Conservation (phyloP, 1,140 invertebrate species). For the Halotydeus destructor region DNA sequence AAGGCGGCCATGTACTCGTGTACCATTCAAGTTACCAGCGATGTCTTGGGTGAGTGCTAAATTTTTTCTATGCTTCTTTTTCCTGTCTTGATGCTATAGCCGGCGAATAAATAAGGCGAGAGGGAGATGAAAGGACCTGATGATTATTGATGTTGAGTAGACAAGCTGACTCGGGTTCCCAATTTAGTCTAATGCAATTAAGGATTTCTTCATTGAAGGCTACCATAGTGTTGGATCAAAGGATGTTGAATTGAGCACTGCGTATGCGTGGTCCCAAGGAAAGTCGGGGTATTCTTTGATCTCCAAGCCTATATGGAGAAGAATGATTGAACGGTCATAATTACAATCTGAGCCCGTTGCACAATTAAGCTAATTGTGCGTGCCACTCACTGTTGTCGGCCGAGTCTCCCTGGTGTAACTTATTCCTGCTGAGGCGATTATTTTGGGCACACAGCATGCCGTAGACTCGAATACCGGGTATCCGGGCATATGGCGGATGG, state of each 20-base stretch:
- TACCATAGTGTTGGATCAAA: neutral
- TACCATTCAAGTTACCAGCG: conserved; percentile 70
- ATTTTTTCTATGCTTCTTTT: too few species aligned
- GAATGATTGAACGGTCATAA: neutral
- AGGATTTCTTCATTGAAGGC: neutral
- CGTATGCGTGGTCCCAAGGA: conserved; percentile 10
- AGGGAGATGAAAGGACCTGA: too few species aligned
- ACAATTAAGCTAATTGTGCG: neutral
- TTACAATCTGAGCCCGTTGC: neutral
- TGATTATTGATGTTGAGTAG: too few species aligned
- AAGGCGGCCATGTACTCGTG: conserved; percentile 94
- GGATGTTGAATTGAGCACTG: conserved; percentile 10
- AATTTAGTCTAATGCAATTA: too few species aligned
- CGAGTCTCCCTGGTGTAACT: too few species aligned
- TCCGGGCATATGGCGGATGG: conserved; percentile 74
- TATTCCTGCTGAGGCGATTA: too few species aligned
- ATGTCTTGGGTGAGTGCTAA: conserved; percentile 80
- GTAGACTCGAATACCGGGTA: conserved; percentile 39
- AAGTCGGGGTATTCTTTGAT: conserved; percentile 13
- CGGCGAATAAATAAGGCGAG: too few species aligned
- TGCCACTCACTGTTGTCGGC: too few species aligned
- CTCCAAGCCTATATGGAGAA: conserved; percentile 4
- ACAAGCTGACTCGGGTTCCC: too few species aligned
- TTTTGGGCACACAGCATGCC: conserved; percentile 54
- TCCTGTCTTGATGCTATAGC: too few species aligned